Conservation (phyloP, 2,113 vertebrate species). For the Murina feae region DNA sequence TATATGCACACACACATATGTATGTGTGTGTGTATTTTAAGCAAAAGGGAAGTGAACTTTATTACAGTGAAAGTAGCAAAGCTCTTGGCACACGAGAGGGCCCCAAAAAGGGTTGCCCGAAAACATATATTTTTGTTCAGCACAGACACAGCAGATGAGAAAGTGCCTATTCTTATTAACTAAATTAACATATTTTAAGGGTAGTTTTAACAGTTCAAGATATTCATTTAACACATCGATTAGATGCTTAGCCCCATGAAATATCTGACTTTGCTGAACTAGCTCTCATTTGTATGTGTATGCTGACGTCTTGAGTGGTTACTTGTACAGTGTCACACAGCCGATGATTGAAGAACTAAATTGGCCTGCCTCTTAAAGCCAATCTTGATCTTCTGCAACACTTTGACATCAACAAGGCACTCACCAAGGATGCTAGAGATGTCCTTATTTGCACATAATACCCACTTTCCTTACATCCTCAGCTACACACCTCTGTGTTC, state of each 20-base stretch:
- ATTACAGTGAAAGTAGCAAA: too few species aligned
- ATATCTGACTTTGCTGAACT: not conserved
- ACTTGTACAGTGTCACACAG: not conserved
- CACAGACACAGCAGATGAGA: not conserved
- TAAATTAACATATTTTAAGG: not conserved
- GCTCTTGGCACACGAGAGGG: too few species aligned
- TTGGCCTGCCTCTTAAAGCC: not conserved
- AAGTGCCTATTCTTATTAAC: not conserved
- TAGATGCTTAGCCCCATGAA: not conserved
- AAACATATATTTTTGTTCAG: not conserved
- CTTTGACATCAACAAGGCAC: not conserved
- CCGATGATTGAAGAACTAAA: not conserved
- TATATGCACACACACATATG: too few species aligned
- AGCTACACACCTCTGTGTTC: not conserved
- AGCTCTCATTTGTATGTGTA: not conserved
- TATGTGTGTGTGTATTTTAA: too few species aligned
- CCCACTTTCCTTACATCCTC: not conserved
- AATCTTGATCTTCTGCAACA: not conserved
- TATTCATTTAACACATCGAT: not conserved
- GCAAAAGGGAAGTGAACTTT: too few species aligned
- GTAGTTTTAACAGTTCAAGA: not conserved
- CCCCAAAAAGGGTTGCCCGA: too few species aligned
- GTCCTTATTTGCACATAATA: not conserved
- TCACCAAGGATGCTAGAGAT: not conserved
- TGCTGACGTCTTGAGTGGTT: not conserved